phyloP scores from a whole-genome alignment of 2,797 vertebrate species.

The Cynopterus sphinx region DNA sequence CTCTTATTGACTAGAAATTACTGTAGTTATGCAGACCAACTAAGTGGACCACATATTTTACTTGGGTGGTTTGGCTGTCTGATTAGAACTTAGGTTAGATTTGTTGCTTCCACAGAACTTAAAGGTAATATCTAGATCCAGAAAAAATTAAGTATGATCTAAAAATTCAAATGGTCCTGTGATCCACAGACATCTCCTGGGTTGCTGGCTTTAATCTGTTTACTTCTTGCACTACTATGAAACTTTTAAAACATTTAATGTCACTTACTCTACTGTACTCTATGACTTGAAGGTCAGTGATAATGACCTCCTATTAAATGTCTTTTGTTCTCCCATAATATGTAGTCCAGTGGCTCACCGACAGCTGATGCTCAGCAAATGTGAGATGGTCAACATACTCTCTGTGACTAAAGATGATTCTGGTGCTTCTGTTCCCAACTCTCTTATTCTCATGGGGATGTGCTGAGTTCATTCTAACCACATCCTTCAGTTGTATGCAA shows the following conservation, averaged over 20 bases:
- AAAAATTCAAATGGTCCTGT: background rate
- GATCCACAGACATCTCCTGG: background rate
- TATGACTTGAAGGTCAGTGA: background rate
- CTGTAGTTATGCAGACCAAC: background rate
- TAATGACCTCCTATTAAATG: background rate
- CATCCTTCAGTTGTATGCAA: background rate
- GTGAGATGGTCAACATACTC: constrained; percentile 2
- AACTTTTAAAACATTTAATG: background rate
- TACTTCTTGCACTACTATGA: background rate
- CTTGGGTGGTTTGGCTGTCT: background rate
- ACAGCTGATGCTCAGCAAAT: background rate
- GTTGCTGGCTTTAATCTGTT: background rate
- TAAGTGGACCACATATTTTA: background rate
- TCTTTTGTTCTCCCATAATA: background rate
- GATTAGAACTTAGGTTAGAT: background rate
- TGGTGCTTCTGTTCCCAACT: background rate
- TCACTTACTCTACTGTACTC: background rate
- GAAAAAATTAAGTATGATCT: background rate
- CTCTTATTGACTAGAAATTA: background rate
- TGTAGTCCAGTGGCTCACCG: background rate
- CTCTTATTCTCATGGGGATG: background rate
- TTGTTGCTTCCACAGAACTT: background rate
- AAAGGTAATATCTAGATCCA: background rate
- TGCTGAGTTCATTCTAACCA: background rate
- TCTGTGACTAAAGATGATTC: background rate